Conservation (phyloP, 2,113 vertebrate genomes). For the Tylochromis polylepis region DNA sequence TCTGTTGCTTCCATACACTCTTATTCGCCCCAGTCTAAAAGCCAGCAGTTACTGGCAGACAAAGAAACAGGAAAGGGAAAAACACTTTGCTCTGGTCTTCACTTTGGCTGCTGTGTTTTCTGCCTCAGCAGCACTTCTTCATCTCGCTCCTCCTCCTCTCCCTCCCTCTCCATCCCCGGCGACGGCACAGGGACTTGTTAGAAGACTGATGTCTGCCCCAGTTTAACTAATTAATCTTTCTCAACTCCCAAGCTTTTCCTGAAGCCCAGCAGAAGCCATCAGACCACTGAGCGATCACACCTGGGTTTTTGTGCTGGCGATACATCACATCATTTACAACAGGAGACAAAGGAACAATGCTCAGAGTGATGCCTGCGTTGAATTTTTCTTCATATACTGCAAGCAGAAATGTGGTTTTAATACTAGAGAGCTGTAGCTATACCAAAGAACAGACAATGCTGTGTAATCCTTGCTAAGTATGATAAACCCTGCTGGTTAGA, state of each 20-base stretch:
- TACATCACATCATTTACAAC: conserved; percentile 11
- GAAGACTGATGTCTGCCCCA: conserved; percentile 64
- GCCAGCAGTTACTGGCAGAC: background rate
- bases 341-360: conserved; percentile 7
- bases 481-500: background rate
- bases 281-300: conserved; percentile 32
- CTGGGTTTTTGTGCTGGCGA: conserved; percentile 11
- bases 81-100: background rate
- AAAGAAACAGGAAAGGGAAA: background rate
- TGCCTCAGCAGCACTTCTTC: conserved; percentile 24
- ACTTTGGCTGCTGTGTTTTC: background rate
- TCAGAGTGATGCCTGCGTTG: background rate
- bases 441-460: background rate
- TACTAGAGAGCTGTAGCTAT: background rate
- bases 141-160: background rate
- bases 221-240: conserved; percentile 68
- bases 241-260: conserved; percentile 23
- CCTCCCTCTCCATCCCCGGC: conserved; percentile 19
- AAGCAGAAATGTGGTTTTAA: background rate
- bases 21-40: background rate
- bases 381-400: background rate
- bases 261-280: conserved; percentile 30
- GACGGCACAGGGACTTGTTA: conserved; percentile 30
- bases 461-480: background rate
- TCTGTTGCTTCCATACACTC: background rate